Percentiles rank a stretch among this genome's conserved stretches.
Evolutionary conservation across 2,113 vertebrate species (phyloP).

Genomic region (Hydropotes inermis): DNA sequence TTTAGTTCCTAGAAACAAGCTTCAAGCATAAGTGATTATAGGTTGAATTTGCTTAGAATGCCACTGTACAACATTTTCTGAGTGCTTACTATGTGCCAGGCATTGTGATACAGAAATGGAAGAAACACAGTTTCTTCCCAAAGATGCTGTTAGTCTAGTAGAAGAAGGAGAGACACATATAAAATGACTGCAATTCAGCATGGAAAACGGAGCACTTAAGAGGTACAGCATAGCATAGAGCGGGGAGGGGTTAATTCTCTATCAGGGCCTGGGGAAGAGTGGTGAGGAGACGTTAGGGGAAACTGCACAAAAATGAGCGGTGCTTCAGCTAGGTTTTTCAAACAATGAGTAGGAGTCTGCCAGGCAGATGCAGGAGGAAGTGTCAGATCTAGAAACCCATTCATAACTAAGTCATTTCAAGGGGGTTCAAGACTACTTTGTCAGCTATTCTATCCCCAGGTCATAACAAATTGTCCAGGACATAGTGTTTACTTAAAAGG

Average conservation of each 20-base stretch:
- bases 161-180: background rate
- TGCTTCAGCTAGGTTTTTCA: background rate
- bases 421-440: rapidly evolving
- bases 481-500: background rate
- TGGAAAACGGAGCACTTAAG: background rate
- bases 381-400: background rate
- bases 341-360: background rate
- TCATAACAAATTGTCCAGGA: background rate
- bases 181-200: background rate
- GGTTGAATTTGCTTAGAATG: background rate
- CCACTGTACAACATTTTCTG: background rate
- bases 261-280: background rate
- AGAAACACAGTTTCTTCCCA: background rate
- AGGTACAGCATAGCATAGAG: background rate
- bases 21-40: background rate
- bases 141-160: background rate
- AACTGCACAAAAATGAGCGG: background rate
- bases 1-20: background rate
- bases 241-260: background rate
- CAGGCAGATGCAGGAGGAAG: background rate
- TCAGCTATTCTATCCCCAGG: background rate
- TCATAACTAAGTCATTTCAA: background rate
- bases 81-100: background rate
- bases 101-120: background rate
- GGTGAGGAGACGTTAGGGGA: background rate